Evolutionary conservation across 2,113 vertebrate genomes (phyloP).

Genomic region (Saguinus imperator): DNA sequence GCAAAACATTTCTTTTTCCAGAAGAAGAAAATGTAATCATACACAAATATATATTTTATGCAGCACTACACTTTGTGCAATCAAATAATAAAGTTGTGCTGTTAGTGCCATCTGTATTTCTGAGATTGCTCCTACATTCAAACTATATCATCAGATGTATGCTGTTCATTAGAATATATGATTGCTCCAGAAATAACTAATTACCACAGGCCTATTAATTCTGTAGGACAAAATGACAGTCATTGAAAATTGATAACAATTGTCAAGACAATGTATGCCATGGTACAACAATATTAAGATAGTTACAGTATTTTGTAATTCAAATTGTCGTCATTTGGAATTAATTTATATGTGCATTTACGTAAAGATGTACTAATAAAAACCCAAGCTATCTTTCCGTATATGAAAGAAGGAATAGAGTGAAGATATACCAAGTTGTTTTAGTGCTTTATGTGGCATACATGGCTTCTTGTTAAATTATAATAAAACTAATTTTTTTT

Average conservation of each 20-base stretch:
- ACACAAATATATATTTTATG: not conserved
- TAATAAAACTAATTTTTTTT: not conserved
- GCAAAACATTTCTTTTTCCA: not conserved
- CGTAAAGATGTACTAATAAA: not conserved
- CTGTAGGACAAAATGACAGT: conserved; percentile 58
- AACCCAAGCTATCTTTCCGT: not conserved
- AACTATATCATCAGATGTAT: conserved; percentile 48
- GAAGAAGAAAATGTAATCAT: conserved; percentile 11
- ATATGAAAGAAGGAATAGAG: not conserved
- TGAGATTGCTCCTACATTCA: conserved; percentile 46
- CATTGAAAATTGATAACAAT: conserved; percentile 62
- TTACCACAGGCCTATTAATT: conserved; percentile 64
- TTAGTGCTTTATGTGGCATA: not conserved
- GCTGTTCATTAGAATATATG: conserved; percentile 63
- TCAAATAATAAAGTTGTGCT: conserved; percentile 42
- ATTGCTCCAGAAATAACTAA: conserved; percentile 64
- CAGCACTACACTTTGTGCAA: conserved; percentile 25
- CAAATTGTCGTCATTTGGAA: not conserved
- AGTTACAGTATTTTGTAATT: not conserved
- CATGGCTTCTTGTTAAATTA: not conserved
- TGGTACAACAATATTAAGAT: conserved; percentile 38
- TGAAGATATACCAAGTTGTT: not conserved
- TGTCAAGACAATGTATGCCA: conserved; percentile 67
- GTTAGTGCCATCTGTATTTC: not conserved
- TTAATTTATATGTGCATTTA: not conserved